phyloP scores from a whole-genome alignment of 2,113 vertebrate genomes.

The Myanophis thanlyinensis region DNA sequence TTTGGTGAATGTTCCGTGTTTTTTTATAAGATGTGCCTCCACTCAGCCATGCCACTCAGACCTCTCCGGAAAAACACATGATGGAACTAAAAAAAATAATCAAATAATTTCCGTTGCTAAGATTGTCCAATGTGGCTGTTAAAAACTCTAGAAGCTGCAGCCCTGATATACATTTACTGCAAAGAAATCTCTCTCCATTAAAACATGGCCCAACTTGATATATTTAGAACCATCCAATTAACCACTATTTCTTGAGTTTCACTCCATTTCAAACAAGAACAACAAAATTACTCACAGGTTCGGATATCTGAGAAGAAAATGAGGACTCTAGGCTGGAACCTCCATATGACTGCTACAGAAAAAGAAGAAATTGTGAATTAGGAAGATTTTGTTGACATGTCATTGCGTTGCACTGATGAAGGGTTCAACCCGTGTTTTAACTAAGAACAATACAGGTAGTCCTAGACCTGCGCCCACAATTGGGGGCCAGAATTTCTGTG shows the following conservation, averaged over 20 bases:
- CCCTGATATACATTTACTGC: not conserved
- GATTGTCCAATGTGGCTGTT: not conserved
- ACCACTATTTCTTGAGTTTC: not conserved
- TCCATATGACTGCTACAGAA: slow-evolving; percentile 55
- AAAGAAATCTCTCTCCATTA: not conserved
- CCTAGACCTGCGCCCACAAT: too few species aligned
- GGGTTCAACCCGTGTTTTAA: not conserved
- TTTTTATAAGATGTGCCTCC: not conserved
- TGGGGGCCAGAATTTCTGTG: too few species aligned
- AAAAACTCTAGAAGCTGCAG: not conserved
- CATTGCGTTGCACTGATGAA: not conserved
- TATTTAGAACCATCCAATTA: not conserved
- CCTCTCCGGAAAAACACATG: not conserved
- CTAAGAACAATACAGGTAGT: not conserved
- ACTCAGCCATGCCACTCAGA: not conserved
- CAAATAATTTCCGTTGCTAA: not conserved
- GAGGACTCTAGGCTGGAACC: slow-evolving; percentile 63
- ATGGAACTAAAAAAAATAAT: not conserved
- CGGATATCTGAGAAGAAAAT: slow-evolving; percentile 63
- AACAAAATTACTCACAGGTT: slow-evolving; percentile 61
- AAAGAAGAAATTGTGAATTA: not conserved
- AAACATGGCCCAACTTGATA: too few species aligned
- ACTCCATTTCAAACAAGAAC: not conserved
- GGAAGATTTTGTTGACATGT: not conserved
- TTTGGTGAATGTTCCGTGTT: not conserved